phyloP scores from a whole-genome alignment of 2,113 vertebrate genomes.

The Sterrhoptilus dennistouni region DNA sequence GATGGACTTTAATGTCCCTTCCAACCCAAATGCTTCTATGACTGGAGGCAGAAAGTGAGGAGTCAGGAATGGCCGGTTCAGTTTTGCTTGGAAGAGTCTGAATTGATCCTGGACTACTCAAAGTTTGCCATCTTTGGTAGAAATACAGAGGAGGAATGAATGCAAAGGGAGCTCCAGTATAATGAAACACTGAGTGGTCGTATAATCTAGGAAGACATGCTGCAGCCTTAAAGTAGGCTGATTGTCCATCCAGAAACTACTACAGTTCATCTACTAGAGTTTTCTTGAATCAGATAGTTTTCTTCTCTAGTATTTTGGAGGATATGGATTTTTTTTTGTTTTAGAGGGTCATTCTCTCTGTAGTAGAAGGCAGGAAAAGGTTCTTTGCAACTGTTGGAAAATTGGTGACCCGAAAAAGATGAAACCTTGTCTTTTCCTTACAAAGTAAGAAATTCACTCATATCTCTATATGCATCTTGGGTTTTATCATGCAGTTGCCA shows the following conservation, averaged over 20 bases:
- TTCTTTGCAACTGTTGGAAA: not conserved
- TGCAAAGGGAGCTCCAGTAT: not conserved
- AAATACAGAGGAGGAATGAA: not conserved
- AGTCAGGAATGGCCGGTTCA: not conserved
- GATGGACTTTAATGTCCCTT: not conserved
- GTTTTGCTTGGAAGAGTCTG: not conserved
- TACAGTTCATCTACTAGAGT: not conserved
- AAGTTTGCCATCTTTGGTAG: not conserved
- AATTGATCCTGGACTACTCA: not conserved
- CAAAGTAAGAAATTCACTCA: not conserved
- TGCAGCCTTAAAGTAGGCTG: not conserved
- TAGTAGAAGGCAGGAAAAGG: not conserved
- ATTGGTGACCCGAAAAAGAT: not conserved
- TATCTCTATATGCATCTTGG: not conserved
- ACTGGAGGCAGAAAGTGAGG: not conserved
- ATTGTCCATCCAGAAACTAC: not conserved
- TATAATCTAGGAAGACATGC: not conserved
- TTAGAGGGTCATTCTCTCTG: not conserved
- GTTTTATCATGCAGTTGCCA: not conserved
- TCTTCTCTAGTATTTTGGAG: not conserved
- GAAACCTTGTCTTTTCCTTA: not conserved
- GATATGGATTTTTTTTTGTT: not conserved
- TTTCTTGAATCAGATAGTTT: not conserved
- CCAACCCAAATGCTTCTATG: not conserved
- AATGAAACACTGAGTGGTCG: not conserved